Conservation (phyloP, 1,140 invertebrate species). For the Phortica variegata region DNA sequence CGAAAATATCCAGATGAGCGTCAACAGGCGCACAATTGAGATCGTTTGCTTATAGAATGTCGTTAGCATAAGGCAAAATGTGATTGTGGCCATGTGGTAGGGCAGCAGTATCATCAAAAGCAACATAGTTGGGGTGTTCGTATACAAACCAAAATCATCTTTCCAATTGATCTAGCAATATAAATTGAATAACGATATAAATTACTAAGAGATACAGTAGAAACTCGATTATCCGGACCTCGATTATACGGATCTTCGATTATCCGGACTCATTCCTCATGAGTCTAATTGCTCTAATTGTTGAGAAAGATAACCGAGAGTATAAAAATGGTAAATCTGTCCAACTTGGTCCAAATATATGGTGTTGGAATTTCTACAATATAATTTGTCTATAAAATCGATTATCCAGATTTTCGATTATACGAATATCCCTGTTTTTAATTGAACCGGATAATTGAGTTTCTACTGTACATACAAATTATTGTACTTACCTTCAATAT, state of each 20-base stretch:
- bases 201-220: neutral
- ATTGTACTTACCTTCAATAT: neutral
- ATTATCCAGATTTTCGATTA: neutral
- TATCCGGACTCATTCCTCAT: neutral
- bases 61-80: constrained; percentile 26
- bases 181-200: neutral
- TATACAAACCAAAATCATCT: constrained; percentile 13
- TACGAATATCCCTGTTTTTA: neutral
- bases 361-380: neutral
- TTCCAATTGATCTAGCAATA: constrained; percentile 31
- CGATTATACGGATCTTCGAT: neutral
- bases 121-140: constrained; percentile 21
- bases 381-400: neutral
- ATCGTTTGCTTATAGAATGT: constrained; percentile 24
- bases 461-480: neutral
- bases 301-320: too few species aligned
- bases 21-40: constrained; percentile 15
- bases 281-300: too few species aligned
- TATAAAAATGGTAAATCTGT: neutral
- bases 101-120: constrained; percentile 14
- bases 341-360: constrained; percentile 1
- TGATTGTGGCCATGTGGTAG: constrained; percentile 19
- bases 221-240: neutral
- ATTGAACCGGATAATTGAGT: constrained; percentile 3
- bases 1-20: constrained; percentile 26